phyloP scores from a whole-genome alignment of 1,140 invertebrate species.

The Doryteuthis pealeii region DNA sequence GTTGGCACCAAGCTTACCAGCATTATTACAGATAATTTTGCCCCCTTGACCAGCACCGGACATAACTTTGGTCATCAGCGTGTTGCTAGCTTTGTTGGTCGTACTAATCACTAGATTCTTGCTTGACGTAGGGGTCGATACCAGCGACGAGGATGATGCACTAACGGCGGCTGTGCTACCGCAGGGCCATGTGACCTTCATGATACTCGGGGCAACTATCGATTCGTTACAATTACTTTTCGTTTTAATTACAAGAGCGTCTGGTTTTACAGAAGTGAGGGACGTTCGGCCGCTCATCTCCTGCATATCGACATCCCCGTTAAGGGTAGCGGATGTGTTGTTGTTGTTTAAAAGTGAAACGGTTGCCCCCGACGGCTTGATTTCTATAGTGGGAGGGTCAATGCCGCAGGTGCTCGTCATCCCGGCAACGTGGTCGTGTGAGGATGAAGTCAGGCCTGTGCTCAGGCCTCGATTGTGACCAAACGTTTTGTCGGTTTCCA shows the following conservation, averaged over 20 bases:
- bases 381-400: neutral
- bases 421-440: neutral
- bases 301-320: constrained; percentile 38
- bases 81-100: constrained; percentile 48
- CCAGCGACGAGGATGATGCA: neutral
- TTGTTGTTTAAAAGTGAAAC: constrained; percentile 38
- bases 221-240: constrained; percentile 13
- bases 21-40: constrained; percentile 31
- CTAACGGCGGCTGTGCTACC: constrained; percentile 15
- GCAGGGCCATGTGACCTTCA: constrained; percentile 36
- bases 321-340: constrained; percentile 20
- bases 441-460: neutral
- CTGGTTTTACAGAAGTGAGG: constrained; percentile 24
- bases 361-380: neutral
- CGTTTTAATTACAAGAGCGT: constrained; percentile 30
- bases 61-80: constrained; percentile 48
- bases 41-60: constrained; percentile 31
- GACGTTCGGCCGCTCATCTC: constrained; percentile 19
- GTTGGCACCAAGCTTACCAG: constrained; percentile 29
- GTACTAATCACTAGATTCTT: constrained; percentile 53
- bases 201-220: constrained; percentile 29
- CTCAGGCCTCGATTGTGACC: too few relatives aligned
- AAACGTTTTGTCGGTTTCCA: too few relatives aligned
- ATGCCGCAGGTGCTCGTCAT: neutral
- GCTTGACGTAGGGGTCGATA: constrained; percentile 24